Conservation (phyloP, 1,140 invertebrate genomes). For the Homarus americanus region DNA sequence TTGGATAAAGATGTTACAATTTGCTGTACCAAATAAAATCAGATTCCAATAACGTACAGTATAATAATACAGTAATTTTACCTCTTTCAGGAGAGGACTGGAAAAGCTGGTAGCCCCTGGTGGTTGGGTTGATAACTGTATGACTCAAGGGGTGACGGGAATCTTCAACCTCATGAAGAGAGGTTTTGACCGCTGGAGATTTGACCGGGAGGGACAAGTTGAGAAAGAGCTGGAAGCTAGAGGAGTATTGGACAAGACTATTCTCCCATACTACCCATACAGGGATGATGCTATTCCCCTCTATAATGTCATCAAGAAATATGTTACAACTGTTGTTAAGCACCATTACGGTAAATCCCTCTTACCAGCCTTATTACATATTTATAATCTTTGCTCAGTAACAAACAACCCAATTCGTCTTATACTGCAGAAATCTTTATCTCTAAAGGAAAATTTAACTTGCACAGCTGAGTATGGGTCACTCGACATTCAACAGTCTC, state of each 20-base stretch:
- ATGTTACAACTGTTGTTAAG: constrained; percentile 78
- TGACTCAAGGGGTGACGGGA: constrained; percentile 79
- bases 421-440: no score
- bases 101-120: constrained; percentile 78
- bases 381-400: no score
- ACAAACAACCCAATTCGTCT: no score
- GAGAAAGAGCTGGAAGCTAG: constrained; percentile 76
- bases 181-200: constrained; percentile 76
- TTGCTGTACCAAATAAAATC: no score
- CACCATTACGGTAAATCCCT: constrained; percentile 78
- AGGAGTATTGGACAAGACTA: constrained; percentile 77
- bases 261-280: constrained; percentile 80
- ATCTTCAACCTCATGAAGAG: constrained; percentile 79
- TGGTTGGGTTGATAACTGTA: constrained; percentile 80
- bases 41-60: no score
- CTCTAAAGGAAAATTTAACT: no score
- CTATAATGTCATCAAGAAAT: constrained; percentile 78
- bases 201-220: constrained; percentile 76
- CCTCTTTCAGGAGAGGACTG: constrained; percentile 78
- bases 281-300: constrained; percentile 79
- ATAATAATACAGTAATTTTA: constrained; percentile 32
- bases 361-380: no score
- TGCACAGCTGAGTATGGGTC: no score
- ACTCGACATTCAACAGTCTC: no score
- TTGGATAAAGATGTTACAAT: no score